Conservation (phyloP, 2,888 invertebrate genomes). For the Didymodactylos carnosus region DNA sequence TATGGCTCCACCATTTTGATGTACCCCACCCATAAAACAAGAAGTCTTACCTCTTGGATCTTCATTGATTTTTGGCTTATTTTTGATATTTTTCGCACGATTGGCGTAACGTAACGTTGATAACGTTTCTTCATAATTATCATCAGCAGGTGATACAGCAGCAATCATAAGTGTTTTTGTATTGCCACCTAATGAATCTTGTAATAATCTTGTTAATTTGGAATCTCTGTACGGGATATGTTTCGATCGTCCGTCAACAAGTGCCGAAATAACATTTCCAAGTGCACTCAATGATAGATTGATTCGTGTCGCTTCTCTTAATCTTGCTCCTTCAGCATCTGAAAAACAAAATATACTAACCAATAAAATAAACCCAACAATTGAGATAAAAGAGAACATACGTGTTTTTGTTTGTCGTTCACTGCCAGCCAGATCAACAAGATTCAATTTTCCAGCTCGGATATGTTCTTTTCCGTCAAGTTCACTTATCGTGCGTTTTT, state of each 20-base stretch:
- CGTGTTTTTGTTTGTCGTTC: slow-evolving; percentile 57
- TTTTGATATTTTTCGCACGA: slow-evolving; percentile 63
- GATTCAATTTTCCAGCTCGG: slow-evolving; percentile 55
- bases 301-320: slow-evolving; percentile 71
- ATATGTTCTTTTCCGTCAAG: slow-evolving; percentile 41
- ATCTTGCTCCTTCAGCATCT: slow-evolving; percentile 59
- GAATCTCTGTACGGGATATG: slow-evolving; percentile 63
- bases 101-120: slow-evolving; percentile 58
- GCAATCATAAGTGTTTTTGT: slow-evolving; percentile 65
- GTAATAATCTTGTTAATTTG: slow-evolving; percentile 56
- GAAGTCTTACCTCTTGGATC: slow-evolving; percentile 71
- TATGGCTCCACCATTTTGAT: too few species aligned
- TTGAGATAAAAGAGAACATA: too few species aligned
- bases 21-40: too few species aligned
- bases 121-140: slow-evolving; percentile 62
- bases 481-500: slow-evolving; percentile 47
- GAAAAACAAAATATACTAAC: slow-evolving; percentile 23
- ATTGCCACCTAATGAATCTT: slow-evolving; percentile 49
- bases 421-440: slow-evolving; percentile 71
- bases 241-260: slow-evolving; percentile 59
- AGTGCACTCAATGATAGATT: slow-evolving; percentile 65
- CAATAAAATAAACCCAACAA: not conserved
- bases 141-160: slow-evolving; percentile 58
- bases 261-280: slow-evolving; percentile 68
- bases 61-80: slow-evolving; percentile 59